Evolutionary conservation across 2,888 invertebrate genomes (phyloP), one percentile per base, ranked within the genome.

Genomic region (Agapetus fuscipes): DNA sequence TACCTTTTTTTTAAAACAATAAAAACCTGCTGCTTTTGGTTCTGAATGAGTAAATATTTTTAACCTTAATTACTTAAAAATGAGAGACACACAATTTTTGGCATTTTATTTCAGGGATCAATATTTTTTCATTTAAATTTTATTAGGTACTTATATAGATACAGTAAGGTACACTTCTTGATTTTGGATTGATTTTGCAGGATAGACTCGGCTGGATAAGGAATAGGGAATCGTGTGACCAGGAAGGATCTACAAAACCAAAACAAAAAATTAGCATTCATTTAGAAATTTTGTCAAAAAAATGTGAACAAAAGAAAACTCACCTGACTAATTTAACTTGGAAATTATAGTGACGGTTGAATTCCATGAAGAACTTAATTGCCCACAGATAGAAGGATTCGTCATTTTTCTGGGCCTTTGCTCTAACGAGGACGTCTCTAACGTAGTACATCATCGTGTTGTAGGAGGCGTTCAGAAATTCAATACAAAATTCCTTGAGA

Each of bases 321-420:
- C 65, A 89, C 89, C 90, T 88, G 50, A 95, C 84, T 52, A 88
- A 72, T 60, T 90, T 87, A 49, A 94, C 80, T 64, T 87, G 78
- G 57, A 89, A 86, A 54, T 85, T 80, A 60, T 87, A 82, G 53
- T 80, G 73, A 49, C 96, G 78, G 71, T 94, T 95, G 64, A 96
- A 96, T 62, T 93, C 90, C 91, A 96, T 94, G 62, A 96, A 96
- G 67, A 95, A 96, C 55, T 84, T 80, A 51, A 95, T 72, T 5
- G 89, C 83, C 93, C 94, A 95, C 46, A 96, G 68, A 61, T 94
- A 93, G 62, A 93, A 94, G 0, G 88, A 86, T 58, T 94, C 90
- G 62, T 96, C 96, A 58, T 90, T 80, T 37, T 78, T 77, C 56
- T 84, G 83, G 1, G 80, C 78, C 50, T 79, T 71, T 3, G 74